A percentile compares a stretch with the other conserved stretches of the same genome.
phyloP scores from a whole-genome alignment of 2,113 vertebrate species.

The Xerus inauris region DNA sequence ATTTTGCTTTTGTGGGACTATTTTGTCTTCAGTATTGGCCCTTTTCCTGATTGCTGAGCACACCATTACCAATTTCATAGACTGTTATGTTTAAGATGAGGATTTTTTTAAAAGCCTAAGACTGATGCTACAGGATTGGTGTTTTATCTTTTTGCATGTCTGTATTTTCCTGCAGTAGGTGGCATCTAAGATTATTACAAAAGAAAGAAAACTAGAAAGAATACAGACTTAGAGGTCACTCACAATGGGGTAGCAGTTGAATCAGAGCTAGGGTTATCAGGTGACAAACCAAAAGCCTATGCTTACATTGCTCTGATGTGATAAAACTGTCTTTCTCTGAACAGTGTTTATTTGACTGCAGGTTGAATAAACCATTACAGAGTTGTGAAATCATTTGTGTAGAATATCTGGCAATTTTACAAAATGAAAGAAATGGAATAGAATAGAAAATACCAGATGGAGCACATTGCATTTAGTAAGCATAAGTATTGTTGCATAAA shows the following conservation, averaged over 20 bases:
- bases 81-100: background rate
- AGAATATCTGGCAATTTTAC: background rate
- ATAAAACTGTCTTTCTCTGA: slow-evolving; percentile 17
- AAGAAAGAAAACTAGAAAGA: slow-evolving; percentile 9
- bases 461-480: background rate
- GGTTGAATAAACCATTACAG: background rate
- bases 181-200: background rate
- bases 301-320: background rate
- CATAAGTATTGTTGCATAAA: background rate
- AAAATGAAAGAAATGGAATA: background rate
- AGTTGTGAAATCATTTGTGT: background rate
- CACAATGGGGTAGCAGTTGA: background rate
- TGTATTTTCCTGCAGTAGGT: background rate
- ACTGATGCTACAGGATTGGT: background rate
- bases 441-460: background rate
- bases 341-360: background rate
- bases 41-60: slow-evolving; percentile 43
- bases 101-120: background rate
- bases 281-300: background rate
- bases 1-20: background rate
- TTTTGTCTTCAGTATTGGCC: slow-evolving; percentile 8
- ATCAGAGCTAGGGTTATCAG: background rate
- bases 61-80: slow-evolving; percentile 34
- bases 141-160: background rate
- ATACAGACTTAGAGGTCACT: background rate